Evolutionary conservation across 2,888 invertebrate species (phyloP), one percentile per base, ranked within the genome.

Genomic region (Myopa testacea): DNA sequence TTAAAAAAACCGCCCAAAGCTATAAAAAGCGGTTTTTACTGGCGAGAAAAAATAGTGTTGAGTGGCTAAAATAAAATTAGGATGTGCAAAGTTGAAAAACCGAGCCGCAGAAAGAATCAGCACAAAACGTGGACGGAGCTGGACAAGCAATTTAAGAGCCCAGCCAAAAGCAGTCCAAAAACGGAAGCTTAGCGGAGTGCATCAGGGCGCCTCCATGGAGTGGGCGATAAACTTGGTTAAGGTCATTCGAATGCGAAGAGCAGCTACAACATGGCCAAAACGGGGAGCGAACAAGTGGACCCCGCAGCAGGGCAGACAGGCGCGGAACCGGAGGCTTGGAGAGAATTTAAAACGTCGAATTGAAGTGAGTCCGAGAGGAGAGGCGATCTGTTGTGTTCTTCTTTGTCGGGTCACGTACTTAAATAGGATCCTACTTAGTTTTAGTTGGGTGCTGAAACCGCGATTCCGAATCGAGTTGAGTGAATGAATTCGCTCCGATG

Each of bases 171-270:
- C 55, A 38, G 16, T 3, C 26, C 3, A 71, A 71, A 14, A 72
- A 62, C 40, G 37, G 38, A 19, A 40, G 19, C 16, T 34, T 50
- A 40, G 67, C 12, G 12, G 34, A 65, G 37, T 10, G 16, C 16
- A 38, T 2, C 34, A 38, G 26, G n/a, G 40, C 26, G 40, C 14
- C 38, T n/a, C 26, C 50, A 19, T 19, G 40, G 38, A 38, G 26
- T 26, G 26, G 26, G 26, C 26, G 45, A 4, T 71, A 63, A 63
- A 73, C 63, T 73, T 73, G 73, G 73, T 63, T 63, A 73, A 73
- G 63, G 63, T 63, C 73, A 63, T 62, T 73, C 50, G 73, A 45
- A 73, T 62, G 73, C 73, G 45, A 60, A 19, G 37, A 45, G 62
- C 63, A 26, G 38, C 58, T 60, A 73, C 60, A 73, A 37, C 73